Evolutionary conservation across 2,113 vertebrate genomes (phyloP).

Genomic region (Corydoras maculifer): DNA sequence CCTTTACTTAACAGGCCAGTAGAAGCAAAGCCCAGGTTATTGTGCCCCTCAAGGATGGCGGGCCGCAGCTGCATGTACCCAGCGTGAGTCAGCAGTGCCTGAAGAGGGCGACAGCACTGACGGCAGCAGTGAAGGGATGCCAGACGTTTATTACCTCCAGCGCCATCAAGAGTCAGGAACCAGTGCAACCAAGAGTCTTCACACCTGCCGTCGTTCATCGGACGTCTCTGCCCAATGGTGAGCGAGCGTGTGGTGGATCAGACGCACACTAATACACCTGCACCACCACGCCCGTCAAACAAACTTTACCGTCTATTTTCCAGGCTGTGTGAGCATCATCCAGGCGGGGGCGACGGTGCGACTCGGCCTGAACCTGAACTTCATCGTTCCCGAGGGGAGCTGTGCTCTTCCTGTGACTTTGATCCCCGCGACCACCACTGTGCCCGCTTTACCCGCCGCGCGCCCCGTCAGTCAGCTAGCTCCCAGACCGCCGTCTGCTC

Average conservation of each 20-base stretch:
- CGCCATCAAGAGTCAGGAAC: slow-evolving; percentile 25
- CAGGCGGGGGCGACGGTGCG: slow-evolving; percentile 54
- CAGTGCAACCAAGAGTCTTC: background rate
- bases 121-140: slow-evolving; percentile 49
- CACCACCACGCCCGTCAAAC: background rate
- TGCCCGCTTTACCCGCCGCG: background rate
- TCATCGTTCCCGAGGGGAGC: slow-evolving; percentile 60
- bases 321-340: slow-evolving; percentile 55
- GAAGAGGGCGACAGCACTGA: slow-evolving; percentile 48
- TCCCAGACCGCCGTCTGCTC: slow-evolving; percentile 27
- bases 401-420: slow-evolving; percentile 47
- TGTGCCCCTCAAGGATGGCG: slow-evolving; percentile 47
- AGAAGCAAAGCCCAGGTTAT: slow-evolving; percentile 53
- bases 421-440: slow-evolving; percentile 26
- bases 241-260: slow-evolving; percentile 19
- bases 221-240: slow-evolving; percentile 48
- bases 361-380: slow-evolving; percentile 58
- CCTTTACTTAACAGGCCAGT: slow-evolving; percentile 31
- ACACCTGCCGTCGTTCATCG: slow-evolving; percentile 19
- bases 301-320: background rate
- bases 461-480: slow-evolving; percentile 36
- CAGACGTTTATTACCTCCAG: slow-evolving; percentile 50
- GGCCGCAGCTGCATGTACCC: slow-evolving; percentile 13
- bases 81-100: slow-evolving; percentile 47
- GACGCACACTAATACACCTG: background rate